Conservation (phyloP, 2,888 invertebrate species). For the Subacronicta megacephala region DNA sequence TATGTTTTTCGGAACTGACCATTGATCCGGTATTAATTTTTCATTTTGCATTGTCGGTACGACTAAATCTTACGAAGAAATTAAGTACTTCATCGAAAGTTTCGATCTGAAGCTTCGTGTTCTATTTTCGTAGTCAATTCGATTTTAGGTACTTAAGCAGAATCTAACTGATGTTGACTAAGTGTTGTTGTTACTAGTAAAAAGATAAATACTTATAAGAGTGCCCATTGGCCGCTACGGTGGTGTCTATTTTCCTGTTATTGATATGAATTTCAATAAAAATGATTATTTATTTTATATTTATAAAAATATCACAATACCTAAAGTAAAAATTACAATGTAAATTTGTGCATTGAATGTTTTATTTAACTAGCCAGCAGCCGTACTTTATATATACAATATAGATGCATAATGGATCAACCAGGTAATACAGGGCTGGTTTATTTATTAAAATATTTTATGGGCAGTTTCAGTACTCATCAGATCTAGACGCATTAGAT, state of each 20-base stretch:
- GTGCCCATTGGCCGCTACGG: not conserved
- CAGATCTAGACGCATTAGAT: too few species aligned
- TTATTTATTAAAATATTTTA: too few species aligned
- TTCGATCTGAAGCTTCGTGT: too few species aligned
- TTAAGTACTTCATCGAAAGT: too few species aligned
- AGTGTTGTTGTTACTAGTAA: not conserved
- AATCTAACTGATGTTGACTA: too few species aligned
- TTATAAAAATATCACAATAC: conserved; percentile 53
- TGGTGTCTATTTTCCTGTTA: conserved; percentile 2
- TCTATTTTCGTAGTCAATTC: too few species aligned
- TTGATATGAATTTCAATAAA: conserved; percentile 20
- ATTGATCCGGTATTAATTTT: too few species aligned
- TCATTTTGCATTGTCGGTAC: too few species aligned
- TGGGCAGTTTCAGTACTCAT: too few species aligned
- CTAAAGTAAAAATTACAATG: conserved; percentile 33
- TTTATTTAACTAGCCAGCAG: conserved; percentile 2
- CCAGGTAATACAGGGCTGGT: not conserved
- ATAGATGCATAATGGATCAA: conserved; percentile 8
- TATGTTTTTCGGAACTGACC: too few species aligned
- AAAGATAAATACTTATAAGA: not conserved
- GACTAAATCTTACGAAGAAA: too few species aligned
- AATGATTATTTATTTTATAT: conserved; percentile 18
- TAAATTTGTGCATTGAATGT: conserved; percentile 14
- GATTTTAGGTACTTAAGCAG: too few species aligned
- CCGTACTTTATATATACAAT: not conserved